phyloP scores from a whole-genome alignment of 2,113 vertebrate species.

The Pionites leucogaster region DNA sequence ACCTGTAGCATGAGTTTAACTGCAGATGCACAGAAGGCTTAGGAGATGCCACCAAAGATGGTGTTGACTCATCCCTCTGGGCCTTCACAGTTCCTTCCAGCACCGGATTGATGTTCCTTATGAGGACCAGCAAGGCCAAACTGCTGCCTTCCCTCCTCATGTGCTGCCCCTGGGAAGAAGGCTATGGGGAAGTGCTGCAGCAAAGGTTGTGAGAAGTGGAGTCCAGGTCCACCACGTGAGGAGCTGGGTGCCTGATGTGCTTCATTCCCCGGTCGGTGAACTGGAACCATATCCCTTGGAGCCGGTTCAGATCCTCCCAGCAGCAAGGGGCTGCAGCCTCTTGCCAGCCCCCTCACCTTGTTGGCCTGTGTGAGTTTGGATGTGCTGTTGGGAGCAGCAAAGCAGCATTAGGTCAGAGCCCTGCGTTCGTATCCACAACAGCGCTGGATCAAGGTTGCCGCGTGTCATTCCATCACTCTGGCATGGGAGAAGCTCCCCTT shows the following conservation, averaged over 20 bases:
- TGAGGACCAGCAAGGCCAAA: accelerated
- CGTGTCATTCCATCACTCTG: constrained; percentile 43
- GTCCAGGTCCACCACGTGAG: accelerated
- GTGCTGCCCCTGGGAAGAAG: neutral
- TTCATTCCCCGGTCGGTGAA: neutral
- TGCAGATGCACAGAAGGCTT: accelerated
- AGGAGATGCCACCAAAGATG: neutral
- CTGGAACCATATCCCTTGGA: neutral
- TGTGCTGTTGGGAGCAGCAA: neutral
- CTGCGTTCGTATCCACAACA: constrained; percentile 38
- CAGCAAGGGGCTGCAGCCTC: neutral
- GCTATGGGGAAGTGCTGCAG: neutral
- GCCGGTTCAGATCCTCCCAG: neutral
- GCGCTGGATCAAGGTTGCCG: constrained; percentile 4
- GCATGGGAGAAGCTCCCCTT: neutral
- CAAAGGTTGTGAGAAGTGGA: neutral
- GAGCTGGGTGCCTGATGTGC: neutral
- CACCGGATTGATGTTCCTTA: accelerated
- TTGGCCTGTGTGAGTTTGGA: neutral
- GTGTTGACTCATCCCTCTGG: neutral
- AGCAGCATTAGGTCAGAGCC: neutral
- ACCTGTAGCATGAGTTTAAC: accelerated
- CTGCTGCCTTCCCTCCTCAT: neutral
- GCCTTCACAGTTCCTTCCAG: neutral
- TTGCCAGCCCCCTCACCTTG: neutral